These are phyloP conservation scores for Mastacembelus armatus DNA, from an alignment of 2,797 vertebrate species.

Conservation along the genomic window DNA sequence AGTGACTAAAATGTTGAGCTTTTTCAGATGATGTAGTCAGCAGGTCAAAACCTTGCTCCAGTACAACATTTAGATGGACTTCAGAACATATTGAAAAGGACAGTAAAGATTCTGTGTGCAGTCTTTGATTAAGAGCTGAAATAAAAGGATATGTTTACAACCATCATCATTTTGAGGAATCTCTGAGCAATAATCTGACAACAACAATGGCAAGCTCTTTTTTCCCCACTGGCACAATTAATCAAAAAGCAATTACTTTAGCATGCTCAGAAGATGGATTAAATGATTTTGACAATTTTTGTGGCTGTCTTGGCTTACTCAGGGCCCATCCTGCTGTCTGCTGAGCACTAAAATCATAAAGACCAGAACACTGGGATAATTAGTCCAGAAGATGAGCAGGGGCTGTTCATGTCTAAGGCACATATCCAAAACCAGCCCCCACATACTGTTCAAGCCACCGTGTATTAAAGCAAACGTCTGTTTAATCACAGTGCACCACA, in stretches of 20 bases:
- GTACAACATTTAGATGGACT: slow-evolving; percentile 31
- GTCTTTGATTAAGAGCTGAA: slow-evolving; percentile 55
- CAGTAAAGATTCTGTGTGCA: slow-evolving; percentile 56
- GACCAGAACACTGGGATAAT: slow-evolving; percentile 73
- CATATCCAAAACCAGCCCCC: slow-evolving; percentile 59
- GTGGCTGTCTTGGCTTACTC: slow-evolving; percentile 44
- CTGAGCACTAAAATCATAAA: slow-evolving; percentile 42
- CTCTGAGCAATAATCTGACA: slow-evolving; percentile 75
- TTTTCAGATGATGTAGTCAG: slow-evolving; percentile 1
- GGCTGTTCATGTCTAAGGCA: slow-evolving; percentile 59
- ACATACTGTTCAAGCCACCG: slow-evolving; percentile 58
- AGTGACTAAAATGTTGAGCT: background rate
- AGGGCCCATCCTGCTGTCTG: slow-evolving; percentile 54
- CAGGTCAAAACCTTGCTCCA: background rate
- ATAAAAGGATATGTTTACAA: slow-evolving; percentile 67
- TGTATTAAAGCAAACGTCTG: slow-evolving; percentile 76
- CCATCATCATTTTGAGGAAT: slow-evolving; percentile 62
- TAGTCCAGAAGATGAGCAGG: slow-evolving; percentile 71
- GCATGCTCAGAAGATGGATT: slow-evolving; percentile 71
- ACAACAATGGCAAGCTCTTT: slow-evolving; percentile 50
- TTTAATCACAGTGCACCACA: slow-evolving; percentile 69
- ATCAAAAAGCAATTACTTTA: slow-evolving; percentile 82
- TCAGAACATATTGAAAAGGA: slow-evolving; percentile 49
- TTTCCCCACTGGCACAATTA: slow-evolving; percentile 63
- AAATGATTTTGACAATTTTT: slow-evolving; percentile 77